phyloP scores from a whole-genome alignment of 2,113 vertebrate genomes.

The Gyps fulvus region DNA sequence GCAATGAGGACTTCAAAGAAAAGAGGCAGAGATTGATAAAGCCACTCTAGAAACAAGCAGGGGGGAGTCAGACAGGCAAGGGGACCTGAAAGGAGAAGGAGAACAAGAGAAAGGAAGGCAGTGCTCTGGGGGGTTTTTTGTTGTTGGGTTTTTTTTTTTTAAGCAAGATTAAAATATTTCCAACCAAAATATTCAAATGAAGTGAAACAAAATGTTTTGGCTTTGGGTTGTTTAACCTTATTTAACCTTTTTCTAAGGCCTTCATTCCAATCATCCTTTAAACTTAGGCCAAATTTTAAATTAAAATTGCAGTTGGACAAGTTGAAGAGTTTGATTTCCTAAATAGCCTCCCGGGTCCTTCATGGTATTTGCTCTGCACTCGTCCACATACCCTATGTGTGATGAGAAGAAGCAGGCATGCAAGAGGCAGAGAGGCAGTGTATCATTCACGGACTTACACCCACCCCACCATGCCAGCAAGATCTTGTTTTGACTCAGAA shows the following conservation, averaged over 20 bases:
- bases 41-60: background rate
- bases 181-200: background rate
- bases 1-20: constrained; percentile 13
- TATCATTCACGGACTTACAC: rapidly evolving
- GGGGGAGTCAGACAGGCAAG: background rate
- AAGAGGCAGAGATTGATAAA: constrained; percentile 31
- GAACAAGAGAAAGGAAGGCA: background rate
- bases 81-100: background rate
- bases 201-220: background rate
- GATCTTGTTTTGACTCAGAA: background rate
- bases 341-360: background rate
- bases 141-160: background rate
- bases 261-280: background rate
- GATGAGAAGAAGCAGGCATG: background rate
- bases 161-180: background rate
- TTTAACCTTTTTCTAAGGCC: background rate
- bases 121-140: rapidly evolving
- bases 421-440: too few species aligned
- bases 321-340: background rate
- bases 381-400: rapidly evolving
- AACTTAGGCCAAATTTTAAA: background rate
- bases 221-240: background rate
- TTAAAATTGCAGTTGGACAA: background rate
- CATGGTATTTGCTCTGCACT: background rate
- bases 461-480: background rate